Percentiles rank a stretch among this genome's conserved stretches.
These are phyloP conservation scores for Lontra canadensis DNA, from an alignment of 2,113 vertebrate species.

Conservation along the genomic window DNA sequence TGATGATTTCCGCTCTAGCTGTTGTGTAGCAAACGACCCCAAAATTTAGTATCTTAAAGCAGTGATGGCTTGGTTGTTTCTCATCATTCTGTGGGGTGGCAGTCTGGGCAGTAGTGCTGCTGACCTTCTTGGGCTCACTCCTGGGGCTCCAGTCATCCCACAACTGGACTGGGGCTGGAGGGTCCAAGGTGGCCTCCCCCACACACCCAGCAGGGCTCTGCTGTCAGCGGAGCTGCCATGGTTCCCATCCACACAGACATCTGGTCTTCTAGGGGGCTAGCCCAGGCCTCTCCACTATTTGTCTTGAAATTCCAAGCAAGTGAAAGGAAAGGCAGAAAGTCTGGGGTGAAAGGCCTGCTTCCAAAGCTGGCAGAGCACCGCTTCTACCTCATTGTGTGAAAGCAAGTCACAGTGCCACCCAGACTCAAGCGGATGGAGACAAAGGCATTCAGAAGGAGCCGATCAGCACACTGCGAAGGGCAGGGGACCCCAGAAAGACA, in stretches of 20 bases:
- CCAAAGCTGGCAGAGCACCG: fast-evolving
- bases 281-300: background rate
- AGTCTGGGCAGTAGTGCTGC: fast-evolving
- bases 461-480: fast-evolving
- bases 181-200: background rate
- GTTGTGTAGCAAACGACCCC: background rate
- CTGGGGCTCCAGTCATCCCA: background rate
- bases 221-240: fast-evolving
- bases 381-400: background rate
- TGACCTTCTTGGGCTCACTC: background rate
- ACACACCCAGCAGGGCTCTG: fast-evolving
- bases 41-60: background rate
- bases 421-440: fast-evolving
- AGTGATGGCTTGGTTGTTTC: background rate
- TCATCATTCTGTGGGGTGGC: background rate
- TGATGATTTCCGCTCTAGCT: background rate
- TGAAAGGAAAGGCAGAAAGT: background rate
- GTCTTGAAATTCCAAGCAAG: background rate
- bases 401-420: background rate
- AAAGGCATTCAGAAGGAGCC: fast-evolving
- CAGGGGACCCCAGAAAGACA: too few species aligned
- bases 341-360: background rate
- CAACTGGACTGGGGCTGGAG: fast-evolving
- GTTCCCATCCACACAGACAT: background rate
- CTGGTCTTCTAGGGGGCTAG: background rate